phyloP scores from a whole-genome alignment of 2,888 invertebrate genomes.

The Drosophila maculinotata region DNA sequence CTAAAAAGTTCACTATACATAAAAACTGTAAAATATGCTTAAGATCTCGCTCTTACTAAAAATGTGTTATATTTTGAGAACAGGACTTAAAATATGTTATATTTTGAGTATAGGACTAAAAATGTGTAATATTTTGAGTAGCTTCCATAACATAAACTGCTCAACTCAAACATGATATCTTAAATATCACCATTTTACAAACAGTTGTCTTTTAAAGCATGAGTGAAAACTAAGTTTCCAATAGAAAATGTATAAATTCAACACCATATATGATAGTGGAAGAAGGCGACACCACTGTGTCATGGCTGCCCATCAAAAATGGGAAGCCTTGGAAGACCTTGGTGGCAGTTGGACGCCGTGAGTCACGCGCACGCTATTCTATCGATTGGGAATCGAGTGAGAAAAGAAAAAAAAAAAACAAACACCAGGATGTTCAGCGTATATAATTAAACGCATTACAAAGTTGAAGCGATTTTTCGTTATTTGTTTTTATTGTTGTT shows the following conservation, averaged over 20 bases:
- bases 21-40: too few relatives aligned
- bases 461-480: slow-evolving; percentile 50
- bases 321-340: slow-evolving; percentile 57
- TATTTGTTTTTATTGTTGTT: slow-evolving; percentile 10
- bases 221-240: too few relatives aligned
- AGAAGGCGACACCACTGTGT: slow-evolving; percentile 18
- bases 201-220: neutral
- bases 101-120: too few relatives aligned
- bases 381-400: slow-evolving; percentile 52
- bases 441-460: slow-evolving; percentile 72
- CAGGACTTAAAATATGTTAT: too few relatives aligned
- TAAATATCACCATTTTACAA: neutral
- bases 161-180: too few relatives aligned
- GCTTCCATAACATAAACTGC: neutral
- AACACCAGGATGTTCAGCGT: slow-evolving; percentile 25
- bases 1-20: too few relatives aligned
- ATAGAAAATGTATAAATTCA: too few relatives aligned
- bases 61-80: too few relatives aligned
- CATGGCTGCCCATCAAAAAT: slow-evolving; percentile 35
- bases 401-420: neutral
- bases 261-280: neutral
- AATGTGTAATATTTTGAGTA: too few relatives aligned
- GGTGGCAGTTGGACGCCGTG: slow-evolving; percentile 56
- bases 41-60: too few relatives aligned
- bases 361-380: slow-evolving; percentile 64